A percentile compares a stretch with the other conserved stretches of the same genome.
Conservation (phyloP, 2,113 vertebrate species). For the Channa maculata region DNA sequence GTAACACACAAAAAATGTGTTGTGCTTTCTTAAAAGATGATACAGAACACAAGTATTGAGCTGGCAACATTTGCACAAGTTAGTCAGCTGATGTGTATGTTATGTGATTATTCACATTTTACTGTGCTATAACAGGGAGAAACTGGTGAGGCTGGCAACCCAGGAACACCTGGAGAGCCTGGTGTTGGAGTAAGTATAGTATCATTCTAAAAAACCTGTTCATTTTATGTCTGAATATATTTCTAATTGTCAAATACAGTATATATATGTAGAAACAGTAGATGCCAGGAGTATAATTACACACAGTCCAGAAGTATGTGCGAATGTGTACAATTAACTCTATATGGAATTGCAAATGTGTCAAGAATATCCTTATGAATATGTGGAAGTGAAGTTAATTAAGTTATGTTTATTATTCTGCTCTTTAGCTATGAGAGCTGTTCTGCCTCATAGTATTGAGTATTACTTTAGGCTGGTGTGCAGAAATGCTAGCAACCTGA, state of each 20-base stretch:
- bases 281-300: too few species aligned
- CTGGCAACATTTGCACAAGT: neutral
- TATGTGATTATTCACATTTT: neutral
- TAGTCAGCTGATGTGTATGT: neutral
- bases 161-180: constrained; percentile 92
- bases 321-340: neutral
- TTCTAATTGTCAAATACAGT: neutral
- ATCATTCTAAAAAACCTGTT: neutral
- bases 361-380: neutral
- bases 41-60: neutral
- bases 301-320: neutral
- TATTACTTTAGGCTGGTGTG: constrained; percentile 15
- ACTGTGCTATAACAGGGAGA: constrained; percentile 87
- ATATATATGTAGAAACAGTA: neutral
- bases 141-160: constrained; percentile 95
- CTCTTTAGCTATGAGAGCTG: constrained; percentile 5
- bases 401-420: constrained; percentile 18
- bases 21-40: neutral
- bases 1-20: neutral
- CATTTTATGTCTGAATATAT: neutral
- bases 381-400: constrained; percentile 21
- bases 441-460: constrained; percentile 7
- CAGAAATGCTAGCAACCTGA: constrained; percentile 2
- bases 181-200: constrained; percentile 87
- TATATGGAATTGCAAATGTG: neutral